Conservation (phyloP, 23 tunicate genomes). For the Oikopleura dioica region DNA sequence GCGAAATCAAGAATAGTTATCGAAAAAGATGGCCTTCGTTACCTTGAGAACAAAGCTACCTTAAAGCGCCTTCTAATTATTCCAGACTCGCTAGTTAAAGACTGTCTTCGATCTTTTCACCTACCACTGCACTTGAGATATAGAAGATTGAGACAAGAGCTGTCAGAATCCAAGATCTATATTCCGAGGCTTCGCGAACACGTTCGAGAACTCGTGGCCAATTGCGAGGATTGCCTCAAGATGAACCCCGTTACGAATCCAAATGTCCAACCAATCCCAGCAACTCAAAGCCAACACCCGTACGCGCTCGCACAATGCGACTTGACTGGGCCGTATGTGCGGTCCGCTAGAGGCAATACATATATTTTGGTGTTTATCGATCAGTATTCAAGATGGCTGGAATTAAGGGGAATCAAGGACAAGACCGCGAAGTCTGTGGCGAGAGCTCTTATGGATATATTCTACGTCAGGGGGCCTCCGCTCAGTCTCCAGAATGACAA, state of each 20-base stretch:
- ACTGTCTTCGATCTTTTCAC: not conserved
- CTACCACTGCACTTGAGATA: not conserved
- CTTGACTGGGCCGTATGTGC: not conserved
- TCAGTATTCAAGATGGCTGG: not conserved
- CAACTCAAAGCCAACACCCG: not conserved
- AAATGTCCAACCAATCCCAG: not conserved
- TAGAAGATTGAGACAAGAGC: not conserved
- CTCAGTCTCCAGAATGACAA: not conserved
- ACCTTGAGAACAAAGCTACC: too few relatives aligned
- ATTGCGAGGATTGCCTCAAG: not conserved
- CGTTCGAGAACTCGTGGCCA: not conserved
- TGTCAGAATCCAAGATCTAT: not conserved
- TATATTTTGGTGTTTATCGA: not conserved
- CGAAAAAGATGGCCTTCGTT: too few relatives aligned
- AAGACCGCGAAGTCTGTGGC: conserved; percentile 44
- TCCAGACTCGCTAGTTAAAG: not conserved
- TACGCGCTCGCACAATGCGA: not conserved
- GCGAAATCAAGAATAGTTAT: too few relatives aligned
- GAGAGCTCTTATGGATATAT: conserved; percentile 24
- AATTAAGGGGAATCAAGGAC: conserved; percentile 17
- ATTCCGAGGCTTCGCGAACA: not conserved
- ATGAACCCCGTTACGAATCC: not conserved
- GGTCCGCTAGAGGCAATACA: not conserved
- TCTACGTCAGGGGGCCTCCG: not conserved
- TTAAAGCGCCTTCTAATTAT: too few relatives aligned